These are phyloP conservation scores for Chromobotia macracanthus DNA, from an alignment of 2,797 vertebrate species.

Conservation along the genomic window DNA sequence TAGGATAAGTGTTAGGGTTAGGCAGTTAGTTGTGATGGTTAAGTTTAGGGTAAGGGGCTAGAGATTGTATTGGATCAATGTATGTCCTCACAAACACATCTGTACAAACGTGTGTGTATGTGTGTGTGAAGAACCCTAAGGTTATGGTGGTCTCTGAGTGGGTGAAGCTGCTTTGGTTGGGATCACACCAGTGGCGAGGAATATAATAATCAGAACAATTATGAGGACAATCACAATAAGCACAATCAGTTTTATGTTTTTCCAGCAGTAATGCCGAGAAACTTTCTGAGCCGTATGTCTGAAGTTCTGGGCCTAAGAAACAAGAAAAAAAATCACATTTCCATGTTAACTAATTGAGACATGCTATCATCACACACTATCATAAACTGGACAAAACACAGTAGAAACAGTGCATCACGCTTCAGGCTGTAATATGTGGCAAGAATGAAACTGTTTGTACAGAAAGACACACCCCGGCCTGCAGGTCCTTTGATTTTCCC, in stretches of 20 bases:
- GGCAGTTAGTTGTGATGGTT: no score
- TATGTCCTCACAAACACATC: no score
- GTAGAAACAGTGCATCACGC: neutral
- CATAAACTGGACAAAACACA: neutral
- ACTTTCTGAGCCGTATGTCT: conserved; percentile 91
- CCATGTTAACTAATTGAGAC: neutral
- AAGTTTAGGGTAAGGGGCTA: no score
- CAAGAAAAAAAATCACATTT: neutral
- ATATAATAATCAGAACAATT: conserved; percentile 85
- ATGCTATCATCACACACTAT: neutral
- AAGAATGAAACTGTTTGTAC: neutral
- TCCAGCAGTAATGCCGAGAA: conserved; percentile 91
- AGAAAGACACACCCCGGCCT: conserved; percentile 81
- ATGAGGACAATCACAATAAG: conserved; percentile 82
- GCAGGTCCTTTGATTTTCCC: conserved; percentile 89
- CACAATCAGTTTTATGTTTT: conserved; percentile 87
- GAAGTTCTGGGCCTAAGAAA: conserved; percentile 88
- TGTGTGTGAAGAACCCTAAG: conserved; percentile 7
- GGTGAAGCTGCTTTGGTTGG: conserved; percentile 60
- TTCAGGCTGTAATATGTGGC: neutral
- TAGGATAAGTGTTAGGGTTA: no score
- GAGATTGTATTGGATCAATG: no score
- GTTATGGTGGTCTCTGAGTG: neutral
- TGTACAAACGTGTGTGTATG: neutral
- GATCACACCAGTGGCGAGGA: conserved; percentile 85